Conservation (phyloP, 2,113 vertebrate genomes). For the Peromyscus polionotus region DNA sequence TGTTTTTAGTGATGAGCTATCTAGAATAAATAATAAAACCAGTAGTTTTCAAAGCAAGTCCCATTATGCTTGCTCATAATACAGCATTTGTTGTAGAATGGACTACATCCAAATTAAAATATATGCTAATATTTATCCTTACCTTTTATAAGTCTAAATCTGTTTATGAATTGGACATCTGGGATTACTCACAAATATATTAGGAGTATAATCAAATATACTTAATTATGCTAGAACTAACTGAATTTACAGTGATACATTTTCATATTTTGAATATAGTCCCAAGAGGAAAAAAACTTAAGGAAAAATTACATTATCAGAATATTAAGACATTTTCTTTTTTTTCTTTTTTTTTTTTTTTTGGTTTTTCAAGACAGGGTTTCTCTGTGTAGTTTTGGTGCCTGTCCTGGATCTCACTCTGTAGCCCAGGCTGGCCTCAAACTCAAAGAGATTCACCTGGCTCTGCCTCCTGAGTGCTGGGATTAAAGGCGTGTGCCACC, state of each 20-base stretch:
- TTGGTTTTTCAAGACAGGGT: too few relatives aligned
- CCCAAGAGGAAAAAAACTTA: conserved; percentile 10
- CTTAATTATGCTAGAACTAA: background rate
- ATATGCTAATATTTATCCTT: conserved; percentile 18
- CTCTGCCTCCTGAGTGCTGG: too few relatives aligned
- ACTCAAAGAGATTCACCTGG: too few relatives aligned
- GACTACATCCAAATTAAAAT: conserved; percentile 11
- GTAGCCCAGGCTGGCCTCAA: too few relatives aligned
- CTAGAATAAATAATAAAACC: conserved; percentile 21
- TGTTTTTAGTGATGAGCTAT: conserved; percentile 16
- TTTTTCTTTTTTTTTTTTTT: too few relatives aligned
- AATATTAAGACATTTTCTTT: background rate
- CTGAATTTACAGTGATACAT: background rate
- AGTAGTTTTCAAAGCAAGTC: conserved; percentile 16
- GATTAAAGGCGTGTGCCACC: too few relatives aligned
- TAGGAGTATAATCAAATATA: background rate
- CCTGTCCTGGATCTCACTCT: too few relatives aligned
- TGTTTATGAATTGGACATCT: background rate
- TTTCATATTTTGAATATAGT: conserved; percentile 25
- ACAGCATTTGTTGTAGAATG: conserved; percentile 18
- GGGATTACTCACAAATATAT: background rate
- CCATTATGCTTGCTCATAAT: background rate
- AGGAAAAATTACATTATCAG: conserved; percentile 36
- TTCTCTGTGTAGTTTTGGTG: too few relatives aligned
- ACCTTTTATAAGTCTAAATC: conserved; percentile 8